Evolutionary conservation across 2,797 vertebrate genomes (phyloP), one percentile per base, ranked within the genome.

Genomic region (Micrastur ruficollis): DNA sequence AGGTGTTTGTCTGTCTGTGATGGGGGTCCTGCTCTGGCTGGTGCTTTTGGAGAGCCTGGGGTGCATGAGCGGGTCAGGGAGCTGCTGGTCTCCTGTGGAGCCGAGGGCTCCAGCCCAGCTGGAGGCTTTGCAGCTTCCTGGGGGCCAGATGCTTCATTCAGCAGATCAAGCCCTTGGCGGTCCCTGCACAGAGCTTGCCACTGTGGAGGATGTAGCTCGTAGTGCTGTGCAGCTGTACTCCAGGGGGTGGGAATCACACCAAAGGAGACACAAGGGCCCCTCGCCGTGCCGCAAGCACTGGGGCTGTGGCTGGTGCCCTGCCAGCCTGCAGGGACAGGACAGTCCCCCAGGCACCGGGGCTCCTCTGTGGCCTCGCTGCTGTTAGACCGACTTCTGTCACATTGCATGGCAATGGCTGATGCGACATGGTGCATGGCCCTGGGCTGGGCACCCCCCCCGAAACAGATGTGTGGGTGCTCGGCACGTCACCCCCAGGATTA

Each of bases 241-340:
- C 42, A 8, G 42, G 42, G 38, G 42, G 42, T 55, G 66, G 61
- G 32, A 49, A 38, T 36, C 3, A 1, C 32, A 6, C 18, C 32
- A 25, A 40, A 74, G 55, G 56, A 18, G 18, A 25, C 3, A 2
- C 50, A 19, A 21, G 36, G 20, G 47, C 49, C 36, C 58, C 55
- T 74, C 0, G 5, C 42, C 9, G 27, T 44, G 40, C 58, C 1
- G 0, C 14, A 8, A 36, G 40, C 40, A 11, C 56, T 0, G 3
- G n/a, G 34, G 27, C 72, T 78, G 65, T 3, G 2, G 27, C 52
- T 3, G 1, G 11, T 2, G 8, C 36, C 66, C 63, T 34, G 29
- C 32, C 73, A 50, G 32, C 44, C 27, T 6, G 23, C n/a, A 32
- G n/a, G 80, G 53, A n/a, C 31, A 12, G 36, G 31, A 20, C 2